Evolutionary conservation across 2,113 vertebrate species (phyloP).

Genomic region (Campylomormyrus tamandua): DNA sequence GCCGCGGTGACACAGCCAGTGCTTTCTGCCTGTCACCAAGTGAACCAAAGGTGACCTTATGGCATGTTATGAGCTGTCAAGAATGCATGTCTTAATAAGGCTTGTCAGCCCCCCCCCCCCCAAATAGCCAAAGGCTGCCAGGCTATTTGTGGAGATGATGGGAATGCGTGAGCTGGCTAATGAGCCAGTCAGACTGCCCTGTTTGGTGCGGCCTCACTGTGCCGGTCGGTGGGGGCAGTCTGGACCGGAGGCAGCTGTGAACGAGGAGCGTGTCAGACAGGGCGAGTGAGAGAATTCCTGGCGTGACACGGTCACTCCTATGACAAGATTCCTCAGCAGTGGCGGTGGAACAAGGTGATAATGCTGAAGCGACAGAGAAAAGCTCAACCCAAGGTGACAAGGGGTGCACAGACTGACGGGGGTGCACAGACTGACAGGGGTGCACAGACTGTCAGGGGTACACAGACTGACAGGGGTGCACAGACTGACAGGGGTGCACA

Average conservation of each 20-base stretch:
- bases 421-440: neutral
- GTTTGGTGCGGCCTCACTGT: too few relatives aligned
- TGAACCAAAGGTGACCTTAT: neutral
- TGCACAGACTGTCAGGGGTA: too few relatives aligned
- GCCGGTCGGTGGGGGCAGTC: too few relatives aligned
- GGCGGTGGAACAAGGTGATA: neutral
- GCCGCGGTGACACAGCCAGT: neutral
- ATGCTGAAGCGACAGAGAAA: too few relatives aligned
- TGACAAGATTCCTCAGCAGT: neutral
- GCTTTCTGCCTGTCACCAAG: neutral
- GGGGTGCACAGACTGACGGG: neutral
- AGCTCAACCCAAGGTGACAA: too few relatives aligned
- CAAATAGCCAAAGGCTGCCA: neutral
- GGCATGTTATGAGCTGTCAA: neutral
- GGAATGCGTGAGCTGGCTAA: neutral
- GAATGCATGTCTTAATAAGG: neutral
- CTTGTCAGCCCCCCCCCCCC: neutral
- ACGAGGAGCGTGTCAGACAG: neutral
- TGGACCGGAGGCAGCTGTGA: neutral
- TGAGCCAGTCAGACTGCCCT: neutral
- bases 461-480: neutral
- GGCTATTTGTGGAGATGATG: neutral
- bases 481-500: neutral
- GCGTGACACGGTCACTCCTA: neutral
- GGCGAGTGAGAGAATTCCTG: neutral